Percentiles rank a stretch among this genome's conserved stretches.
These are phyloP conservation scores for Equus przewalskii DNA, from an alignment of 2,113 vertebrate species.

Conservation along the genomic window DNA sequence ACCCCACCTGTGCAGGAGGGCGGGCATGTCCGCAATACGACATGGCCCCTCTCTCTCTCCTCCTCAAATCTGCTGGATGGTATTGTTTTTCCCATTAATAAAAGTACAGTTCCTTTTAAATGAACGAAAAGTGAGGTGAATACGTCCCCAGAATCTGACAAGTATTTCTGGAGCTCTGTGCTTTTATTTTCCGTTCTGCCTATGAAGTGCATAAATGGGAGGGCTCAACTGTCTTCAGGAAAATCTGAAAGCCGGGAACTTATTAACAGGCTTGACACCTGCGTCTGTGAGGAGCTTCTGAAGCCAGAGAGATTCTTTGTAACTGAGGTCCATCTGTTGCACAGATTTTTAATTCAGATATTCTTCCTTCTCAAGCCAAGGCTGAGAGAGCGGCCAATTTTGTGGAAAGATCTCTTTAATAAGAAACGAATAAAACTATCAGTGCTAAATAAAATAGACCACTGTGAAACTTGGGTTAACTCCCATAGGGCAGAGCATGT, in stretches of 20 bases:
- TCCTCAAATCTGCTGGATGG: background rate
- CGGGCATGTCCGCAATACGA: rapidly evolving
- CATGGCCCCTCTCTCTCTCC: rapidly evolving
- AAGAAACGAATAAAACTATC: slow-evolving; percentile 82
- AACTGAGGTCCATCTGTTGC: slow-evolving; percentile 66
- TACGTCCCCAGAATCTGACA: background rate
- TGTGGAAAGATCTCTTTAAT: slow-evolving; percentile 81
- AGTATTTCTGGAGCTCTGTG: background rate
- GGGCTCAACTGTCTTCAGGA: background rate
- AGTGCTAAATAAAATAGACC: slow-evolving; percentile 82
- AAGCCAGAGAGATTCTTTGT: slow-evolving; percentile 53
- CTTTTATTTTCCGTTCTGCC: slow-evolving; percentile 35
- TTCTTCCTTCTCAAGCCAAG: slow-evolving; percentile 71
- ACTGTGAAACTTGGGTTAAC: slow-evolving; percentile 78
- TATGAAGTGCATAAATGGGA: background rate
- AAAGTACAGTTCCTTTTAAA: background rate
- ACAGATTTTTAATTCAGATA: slow-evolving; percentile 68
- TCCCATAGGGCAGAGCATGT: slow-evolving; percentile 75
- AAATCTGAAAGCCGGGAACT: slow-evolving; percentile 35
- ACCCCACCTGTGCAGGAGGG: background rate
- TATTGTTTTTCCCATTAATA: background rate
- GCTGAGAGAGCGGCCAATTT: slow-evolving; percentile 73
- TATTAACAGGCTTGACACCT: slow-evolving; percentile 60
- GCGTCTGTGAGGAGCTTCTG: slow-evolving; percentile 48
- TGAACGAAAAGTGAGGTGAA: background rate